phyloP scores from a whole-genome alignment of 1,140 invertebrate genomes.

The Zaprionus camerounensis region DNA sequence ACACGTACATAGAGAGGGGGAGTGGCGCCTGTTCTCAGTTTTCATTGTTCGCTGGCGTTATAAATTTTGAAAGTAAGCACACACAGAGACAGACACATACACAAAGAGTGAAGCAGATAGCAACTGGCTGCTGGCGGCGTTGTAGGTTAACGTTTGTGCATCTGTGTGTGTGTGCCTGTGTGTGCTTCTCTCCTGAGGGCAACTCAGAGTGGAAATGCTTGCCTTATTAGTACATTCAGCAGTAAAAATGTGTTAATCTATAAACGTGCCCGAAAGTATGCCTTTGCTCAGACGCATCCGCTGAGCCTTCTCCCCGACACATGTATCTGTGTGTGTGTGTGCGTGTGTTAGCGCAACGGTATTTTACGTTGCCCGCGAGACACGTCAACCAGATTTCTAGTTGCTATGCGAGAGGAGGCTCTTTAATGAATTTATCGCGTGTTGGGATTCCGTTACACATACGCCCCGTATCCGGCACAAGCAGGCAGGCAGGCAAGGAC shows the following conservation, averaged over 20 bases:
- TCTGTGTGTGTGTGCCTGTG: background rate
- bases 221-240: constrained; percentile 82
- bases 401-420: constrained; percentile 45
- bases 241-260: constrained; percentile 83
- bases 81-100: constrained; percentile 34
- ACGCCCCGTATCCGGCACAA: constrained; percentile 59
- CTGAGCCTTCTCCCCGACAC: background rate
- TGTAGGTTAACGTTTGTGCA: background rate
- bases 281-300: constrained; percentile 10
- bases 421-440: constrained; percentile 83
- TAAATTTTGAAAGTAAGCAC: constrained; percentile 77
- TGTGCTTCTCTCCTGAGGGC: constrained; percentile 60
- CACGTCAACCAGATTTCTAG: constrained; percentile 71
- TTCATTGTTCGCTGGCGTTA: constrained; percentile 54
- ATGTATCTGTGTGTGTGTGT: constrained; percentile 18
- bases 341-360: constrained; percentile 54
- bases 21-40: constrained; percentile 2
- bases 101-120: constrained; percentile 48
- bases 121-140: constrained; percentile 28
- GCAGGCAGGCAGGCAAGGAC: constrained; percentile 52
- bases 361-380: constrained; percentile 76
- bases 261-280: constrained; percentile 69
- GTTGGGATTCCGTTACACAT: constrained; percentile 75
- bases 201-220: constrained; percentile 82
- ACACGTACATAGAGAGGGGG: background rate